Evolutionary conservation across 2,888 invertebrate species (phyloP), one percentile per base, ranked within the genome.

Genomic region (Plusia festucae): DNA sequence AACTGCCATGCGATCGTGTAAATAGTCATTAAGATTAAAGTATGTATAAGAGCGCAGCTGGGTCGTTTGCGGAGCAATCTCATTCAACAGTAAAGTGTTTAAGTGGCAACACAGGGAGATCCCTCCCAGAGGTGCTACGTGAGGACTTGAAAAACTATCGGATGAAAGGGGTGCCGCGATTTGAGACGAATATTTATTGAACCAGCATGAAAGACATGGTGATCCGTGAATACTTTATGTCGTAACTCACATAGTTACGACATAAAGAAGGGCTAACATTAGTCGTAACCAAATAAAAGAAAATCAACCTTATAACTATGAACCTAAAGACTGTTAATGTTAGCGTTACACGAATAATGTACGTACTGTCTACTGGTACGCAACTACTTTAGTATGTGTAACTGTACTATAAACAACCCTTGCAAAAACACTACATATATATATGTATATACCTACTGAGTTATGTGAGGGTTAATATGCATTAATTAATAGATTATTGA

Each of bases 51-150:
- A 82, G 74, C 81, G 64, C 81, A 83, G 79, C 78, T 79, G 75
- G 72, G 76, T 79, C 82, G 82, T 84, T 86, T 80, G 78, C 84
- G 69, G 74, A 84, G 82, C 80, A 79, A 84, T 84, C 79, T 76
- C 79, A 85, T 84, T 79, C 81, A 84, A 78, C 77, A 78, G 77
- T 62, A 78, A 82, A 84, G 83, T 85, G 85, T 87, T 84, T 85
- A 86, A 86, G 85, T 85, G 83, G 81, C 79, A 76, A 83, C 81
- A 78, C 73, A 82, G 82, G 78, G 70, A 68, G 60, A 68, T 53
- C 77, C 59, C 64, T 60, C 52, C 40, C 34, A 22, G 54, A 63
- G 73, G 51, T 52, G 51, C 57, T 54, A 59, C 40, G 67, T 27
- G 51, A 16, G 6, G 32, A 63, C 30, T 34, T 13, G 52, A 71